Evolutionary conservation across 2,113 vertebrate species (phyloP).

Genomic region (Felis catus): F.catus_Fca126_mat1.0 CM031414.1:136828001-136828500

Average conservation of each 20-base stretch:
- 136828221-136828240: not conserved
- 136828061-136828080: not conserved
- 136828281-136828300: conserved; percentile 5
- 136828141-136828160: not conserved
- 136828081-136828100: not conserved
- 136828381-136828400: not conserved
- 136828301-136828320: not conserved
- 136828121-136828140: not conserved
- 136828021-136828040: not conserved
- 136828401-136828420: not conserved
- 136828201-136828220: not conserved
- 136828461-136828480: not conserved
- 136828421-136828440: not conserved
- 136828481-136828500: not conserved
- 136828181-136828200: not conserved
- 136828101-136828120: rapidly evolving
- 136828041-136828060: not conserved
- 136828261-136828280: not conserved
- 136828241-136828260: not conserved
- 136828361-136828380: not conserved
- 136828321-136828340: not conserved
- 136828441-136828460: not conserved
- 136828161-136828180: not conserved
- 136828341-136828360: not conserved
- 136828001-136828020: not conserved